phyloP scores from a whole-genome alignment of 2,888 invertebrate genomes.

The Ethmia dodecea region DNA sequence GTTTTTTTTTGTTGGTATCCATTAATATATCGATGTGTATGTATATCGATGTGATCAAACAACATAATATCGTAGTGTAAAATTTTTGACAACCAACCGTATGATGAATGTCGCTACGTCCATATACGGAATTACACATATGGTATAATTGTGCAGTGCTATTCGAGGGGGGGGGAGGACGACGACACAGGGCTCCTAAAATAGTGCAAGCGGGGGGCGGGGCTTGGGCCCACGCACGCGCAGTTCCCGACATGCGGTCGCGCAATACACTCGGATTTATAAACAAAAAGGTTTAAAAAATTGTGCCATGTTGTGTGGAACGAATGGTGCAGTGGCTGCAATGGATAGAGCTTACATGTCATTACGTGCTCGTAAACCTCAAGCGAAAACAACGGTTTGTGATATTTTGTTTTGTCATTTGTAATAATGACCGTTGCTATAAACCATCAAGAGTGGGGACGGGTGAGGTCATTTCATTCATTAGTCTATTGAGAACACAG shows the following conservation, averaged over 20 bases:
- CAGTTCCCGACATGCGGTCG: conserved; percentile 40
- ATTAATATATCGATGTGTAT: too few relatives aligned
- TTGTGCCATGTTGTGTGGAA: conserved; percentile 60
- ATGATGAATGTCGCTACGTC: conserved; percentile 1
- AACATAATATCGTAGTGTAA: too few relatives aligned
- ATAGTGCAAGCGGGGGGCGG: conserved; percentile 46
- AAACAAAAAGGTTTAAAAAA: conserved; percentile 3
- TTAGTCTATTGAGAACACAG: too few relatives aligned
- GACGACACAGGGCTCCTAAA: conserved; percentile 52
- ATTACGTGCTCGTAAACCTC: conserved; percentile 68
- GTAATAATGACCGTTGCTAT: too few relatives aligned
- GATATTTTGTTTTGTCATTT: too few relatives aligned
- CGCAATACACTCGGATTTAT: conserved; percentile 23
- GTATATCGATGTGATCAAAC: too few relatives aligned
- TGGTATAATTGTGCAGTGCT: conserved; percentile 30
- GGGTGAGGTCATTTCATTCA: too few relatives aligned
- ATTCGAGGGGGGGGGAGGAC: conserved; percentile 9
- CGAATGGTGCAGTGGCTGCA: conserved; percentile 60
- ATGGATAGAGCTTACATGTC: conserved; percentile 77
- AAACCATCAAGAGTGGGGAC: too few relatives aligned
- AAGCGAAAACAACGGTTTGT: conserved; percentile 55
- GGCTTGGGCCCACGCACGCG: conserved; percentile 32
- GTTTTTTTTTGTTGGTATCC: too few relatives aligned
- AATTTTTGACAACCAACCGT: not conserved
- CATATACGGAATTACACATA: conserved; percentile 24